Base-by-base conservation (phyloP, 2,113 vertebrate genomes). In the Platysternon megacephalum region DNA sequence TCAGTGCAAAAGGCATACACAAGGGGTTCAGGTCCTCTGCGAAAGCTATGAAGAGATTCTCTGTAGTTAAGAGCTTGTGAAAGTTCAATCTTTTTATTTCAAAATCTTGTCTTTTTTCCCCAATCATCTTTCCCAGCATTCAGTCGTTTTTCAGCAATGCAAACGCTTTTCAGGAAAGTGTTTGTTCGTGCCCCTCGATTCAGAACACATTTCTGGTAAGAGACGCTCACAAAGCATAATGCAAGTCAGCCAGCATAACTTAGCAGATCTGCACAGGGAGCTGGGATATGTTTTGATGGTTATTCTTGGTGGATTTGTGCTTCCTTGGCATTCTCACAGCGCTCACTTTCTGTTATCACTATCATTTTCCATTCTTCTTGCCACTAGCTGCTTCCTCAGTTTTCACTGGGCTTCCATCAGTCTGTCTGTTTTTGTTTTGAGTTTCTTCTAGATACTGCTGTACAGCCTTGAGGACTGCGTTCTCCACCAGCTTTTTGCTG, bases 361-460 rank as follows among this genome's bases (percentile, higher is more conserved):
- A 83, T 97, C 90, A 0, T 68, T 96, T 53, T 96, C 97, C 98
- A 74, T 91, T 97, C 95, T 82, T 97, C 82, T 88, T 96, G 91
- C 91, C 3, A 0, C 94, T 94, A 2, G 84, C 85, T 35, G 93
- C 94, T 90, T 98, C 98, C 90, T 98, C 96, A 6, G 91, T 87
- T 94, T 97, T 98, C 93, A 91, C 28, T 4, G 98, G 97, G 93
- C 95, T 98, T 89, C 96, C 98, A 94, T 98, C 98, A 97, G 97
- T 96, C 81, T 98, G 98, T 95, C 97, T 98, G 96, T 82, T 93
- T 97, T 98, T 99, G 97, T 94, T 98, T 92, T 98, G 99, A 1
- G 98, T 99, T 97, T 99, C 99, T 95, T 99, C 99, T 97, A 98
- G 97, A 95, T 99, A 99, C 44, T 99, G 99, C 93, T 99, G 99